Evolutionary conservation across 2,113 vertebrate species (phyloP), one percentile per base, ranked within the genome.

Genomic region (Eulemur macaco): DNA sequence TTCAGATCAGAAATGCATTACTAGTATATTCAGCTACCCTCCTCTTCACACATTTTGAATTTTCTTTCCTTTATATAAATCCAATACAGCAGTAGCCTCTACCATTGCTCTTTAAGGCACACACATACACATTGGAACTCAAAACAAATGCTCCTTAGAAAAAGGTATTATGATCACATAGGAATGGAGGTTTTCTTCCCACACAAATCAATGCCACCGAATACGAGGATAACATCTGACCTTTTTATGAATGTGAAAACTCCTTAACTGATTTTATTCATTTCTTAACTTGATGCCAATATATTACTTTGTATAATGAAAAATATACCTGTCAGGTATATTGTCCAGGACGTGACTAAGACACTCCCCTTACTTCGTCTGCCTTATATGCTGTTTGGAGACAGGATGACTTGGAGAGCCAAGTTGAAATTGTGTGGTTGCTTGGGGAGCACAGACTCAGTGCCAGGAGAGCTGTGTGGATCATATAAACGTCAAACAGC

Each of bases 201-300:
- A 11, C 29, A 17, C 11, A 73, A 52, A 91, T 20, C 17, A 63
- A 93, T 25, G 17, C 14, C 85, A 58, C 34, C 12, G 14, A 66
- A 20, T 25, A 34, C 54, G 71, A 80, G 29, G 54, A 92, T 13
- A 11, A 63, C 37, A 50, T 83, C 15, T 27, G 8, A 71, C 1
- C 23, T 87, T 85, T 74, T 83, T 42, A 66, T 5, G 42, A 89
- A 39, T 73, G 15, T 92, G 23, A 58, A 68, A 80, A 74, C 21
- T 95, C 52, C 34, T 81, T 90, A 81, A 93, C 83, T 60, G 31
- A 69, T 77, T 74, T 91, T 76, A 58, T 56, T 94, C 69, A 82
- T 83, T 73, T 96, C 73, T 96, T 80, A 84, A 63, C 4, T 68
- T 63, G 34, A 66, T 74, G 39, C 14, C 42, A 54, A 21, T 63